Evolutionary conservation across 2,888 invertebrate genomes (phyloP), one percentile per base, ranked within the genome.

Genomic region (Drosophila crucigera): DNA sequence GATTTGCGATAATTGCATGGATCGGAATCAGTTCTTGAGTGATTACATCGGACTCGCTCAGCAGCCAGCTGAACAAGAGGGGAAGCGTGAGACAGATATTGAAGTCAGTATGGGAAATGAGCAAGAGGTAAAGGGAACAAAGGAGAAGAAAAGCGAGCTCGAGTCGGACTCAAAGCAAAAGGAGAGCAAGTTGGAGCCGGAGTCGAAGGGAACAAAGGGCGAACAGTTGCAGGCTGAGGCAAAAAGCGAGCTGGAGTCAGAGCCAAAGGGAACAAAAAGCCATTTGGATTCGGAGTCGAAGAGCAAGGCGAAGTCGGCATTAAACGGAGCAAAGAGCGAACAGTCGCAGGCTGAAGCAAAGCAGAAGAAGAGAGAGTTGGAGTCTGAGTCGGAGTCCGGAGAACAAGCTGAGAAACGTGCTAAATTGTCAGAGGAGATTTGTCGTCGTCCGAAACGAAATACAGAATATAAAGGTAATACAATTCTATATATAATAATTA

Each of bases 1-100:
- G 96, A 95, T 97, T 62, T 98, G 98, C 92, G 95, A 95, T 62
- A 92, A 88, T 4, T 98, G 98, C 90, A 96, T 97, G 95, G 94
- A 95, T n/a, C 94, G 95, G 66, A 95, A 97, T 93, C 94, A 95
- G 14, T 97, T 98, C 91, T 93, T 98, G 25, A 94, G 95, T 92
- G 94, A 95, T 90, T 98, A 98, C 90, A 94, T 95, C 72, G 94
- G 94, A 0, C 88, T 95, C 39, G 90, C 93, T 3, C 68, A 93
- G 39, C 87, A 92, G 56, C 72, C 80, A 0, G 37, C 83, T 6
- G 58, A 31, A 2, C 4, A 10, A 0, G 92, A 91, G 25, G 56
- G 79, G 3, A 74, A 67, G 25, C 41, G 30, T 0, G 85, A 90
- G 50, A 72, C 75, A 22, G 90, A 91, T 25, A 80, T 69, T 25